These are phyloP conservation scores for Napeogenes sylphis DNA, from an alignment of 2,888 invertebrate species.

Conservation along the genomic window DNA sequence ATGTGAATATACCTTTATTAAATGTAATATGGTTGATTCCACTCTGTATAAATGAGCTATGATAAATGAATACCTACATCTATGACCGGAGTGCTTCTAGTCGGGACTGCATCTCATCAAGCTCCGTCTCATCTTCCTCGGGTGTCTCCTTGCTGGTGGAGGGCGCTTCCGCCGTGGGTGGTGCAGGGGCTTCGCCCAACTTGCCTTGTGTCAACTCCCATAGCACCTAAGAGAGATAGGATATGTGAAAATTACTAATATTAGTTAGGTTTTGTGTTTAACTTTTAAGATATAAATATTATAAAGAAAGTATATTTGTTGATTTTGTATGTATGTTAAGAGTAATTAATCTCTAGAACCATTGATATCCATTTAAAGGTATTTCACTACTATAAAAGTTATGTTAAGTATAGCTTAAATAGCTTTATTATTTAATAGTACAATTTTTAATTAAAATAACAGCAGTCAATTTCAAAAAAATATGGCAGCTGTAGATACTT, in stretches of 20 bases:
- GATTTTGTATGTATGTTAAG: too few species aligned
- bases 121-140: slow-evolving; percentile 85
- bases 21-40: neutral
- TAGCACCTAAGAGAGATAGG: slow-evolving; percentile 74
- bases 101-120: slow-evolving; percentile 95
- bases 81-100: slow-evolving; percentile 93
- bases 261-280: neutral
- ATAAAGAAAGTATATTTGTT: too few species aligned
- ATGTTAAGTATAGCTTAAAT: too few species aligned
- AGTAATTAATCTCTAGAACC: too few species aligned
- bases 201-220: slow-evolving; percentile 95
- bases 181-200: slow-evolving; percentile 93
- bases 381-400: too few species aligned
- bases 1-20: too few species aligned
- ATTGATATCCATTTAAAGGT: too few species aligned
- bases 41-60: neutral
- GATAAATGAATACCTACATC: slow-evolving; percentile 25
- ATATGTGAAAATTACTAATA: neutral
- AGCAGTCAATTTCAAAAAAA: too few species aligned
- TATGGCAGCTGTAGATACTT: too few species aligned
- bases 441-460: too few species aligned
- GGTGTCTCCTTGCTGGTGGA: slow-evolving; percentile 61
- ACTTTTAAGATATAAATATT: too few species aligned
- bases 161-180: slow-evolving; percentile 78
- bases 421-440: too few species aligned